These are phyloP conservation scores for Tiphia femorata DNA, from an alignment of 2,888 invertebrate species.

Conservation along the genomic window DNA sequence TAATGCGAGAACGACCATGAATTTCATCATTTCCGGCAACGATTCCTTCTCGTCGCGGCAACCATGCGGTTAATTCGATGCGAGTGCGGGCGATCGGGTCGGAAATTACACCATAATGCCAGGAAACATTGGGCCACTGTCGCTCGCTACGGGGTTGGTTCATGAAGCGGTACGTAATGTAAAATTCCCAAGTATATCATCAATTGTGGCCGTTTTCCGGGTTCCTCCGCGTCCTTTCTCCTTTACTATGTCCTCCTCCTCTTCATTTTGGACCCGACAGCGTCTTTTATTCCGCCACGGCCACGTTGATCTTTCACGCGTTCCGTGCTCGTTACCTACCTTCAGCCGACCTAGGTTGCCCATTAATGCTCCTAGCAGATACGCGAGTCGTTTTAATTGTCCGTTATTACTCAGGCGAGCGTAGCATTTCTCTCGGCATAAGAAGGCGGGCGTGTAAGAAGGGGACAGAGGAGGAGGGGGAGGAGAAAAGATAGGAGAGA, in stretches of 20 bases:
- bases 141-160: neutral
- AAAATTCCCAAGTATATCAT: conserved; percentile 40
- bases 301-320: conserved; percentile 35
- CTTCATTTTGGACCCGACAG: too few relatives aligned
- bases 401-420: conserved; percentile 45
- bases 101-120: too few relatives aligned
- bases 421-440: conserved; percentile 33
- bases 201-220: conserved; percentile 19
- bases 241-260: too few relatives aligned
- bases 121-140: too few relatives aligned
- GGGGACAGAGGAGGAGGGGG: neutral
- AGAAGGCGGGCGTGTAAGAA: neutral
- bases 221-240: conserved; percentile 30
- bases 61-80: too few relatives aligned
- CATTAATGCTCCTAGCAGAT: conserved; percentile 35
- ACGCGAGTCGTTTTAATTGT: conserved; percentile 46
- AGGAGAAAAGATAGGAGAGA: conserved; percentile 3
- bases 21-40: too few relatives aligned
- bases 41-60: too few relatives aligned
- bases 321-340: conserved; percentile 25
- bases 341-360: conserved; percentile 7
- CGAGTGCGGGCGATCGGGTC: too few relatives aligned
- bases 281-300: conserved; percentile 24
- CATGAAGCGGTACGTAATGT: conserved; percentile 25
- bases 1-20: too few relatives aligned